Conservation (phyloP, 2,113 vertebrate species). For the Gadus chalcogrammus region DNA sequence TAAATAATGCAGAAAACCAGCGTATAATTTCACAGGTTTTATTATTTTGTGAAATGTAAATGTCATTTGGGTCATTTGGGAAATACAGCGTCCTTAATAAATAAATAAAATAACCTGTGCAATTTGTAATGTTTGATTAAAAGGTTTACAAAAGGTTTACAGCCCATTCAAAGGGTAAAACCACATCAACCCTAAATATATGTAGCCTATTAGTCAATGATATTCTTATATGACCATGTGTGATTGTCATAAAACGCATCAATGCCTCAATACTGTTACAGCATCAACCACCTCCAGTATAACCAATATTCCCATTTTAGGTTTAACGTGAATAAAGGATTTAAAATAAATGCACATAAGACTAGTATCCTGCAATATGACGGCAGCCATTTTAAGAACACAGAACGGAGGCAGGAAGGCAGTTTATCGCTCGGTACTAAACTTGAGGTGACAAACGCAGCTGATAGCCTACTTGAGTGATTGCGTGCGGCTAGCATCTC, state of each 20-base stretch:
- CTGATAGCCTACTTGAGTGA: constrained; percentile 54
- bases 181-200: no score
- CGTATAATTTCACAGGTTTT: neutral
- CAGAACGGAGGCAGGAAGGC: constrained; percentile 30
- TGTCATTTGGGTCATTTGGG: no score
- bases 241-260: no score
- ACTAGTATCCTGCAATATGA: constrained; percentile 24
- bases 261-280: no score
- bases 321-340: neutral
- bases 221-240: no score
- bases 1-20: neutral
- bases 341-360: constrained; percentile 9
- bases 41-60: neutral
- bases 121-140: no score
- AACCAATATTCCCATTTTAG: constrained; percentile 2
- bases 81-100: no score
- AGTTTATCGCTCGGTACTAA: constrained; percentile 33
- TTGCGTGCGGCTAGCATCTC: constrained; percentile 45
- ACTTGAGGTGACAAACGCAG: constrained; percentile 50
- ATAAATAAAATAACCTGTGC: no score
- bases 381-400: constrained; percentile 42
- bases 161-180: no score
- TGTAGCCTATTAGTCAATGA: no score
- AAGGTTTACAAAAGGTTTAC: no score
- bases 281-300: no score